Conservation (phyloP, 2,888 invertebrate species). For the Imbricaverruca yamaguchii region DNA sequence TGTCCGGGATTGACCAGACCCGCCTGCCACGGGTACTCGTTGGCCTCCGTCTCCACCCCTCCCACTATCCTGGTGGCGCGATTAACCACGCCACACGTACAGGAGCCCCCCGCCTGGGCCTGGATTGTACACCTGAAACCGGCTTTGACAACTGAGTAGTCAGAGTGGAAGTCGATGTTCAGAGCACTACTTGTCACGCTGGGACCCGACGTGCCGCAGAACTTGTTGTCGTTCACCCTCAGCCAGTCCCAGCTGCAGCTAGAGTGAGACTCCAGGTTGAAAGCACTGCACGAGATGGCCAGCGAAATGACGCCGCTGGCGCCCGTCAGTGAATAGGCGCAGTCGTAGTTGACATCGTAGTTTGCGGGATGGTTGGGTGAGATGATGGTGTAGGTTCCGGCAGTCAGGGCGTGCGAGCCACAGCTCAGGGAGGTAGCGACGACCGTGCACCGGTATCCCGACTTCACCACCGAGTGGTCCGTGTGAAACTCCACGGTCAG, state of each 20-base stretch:
- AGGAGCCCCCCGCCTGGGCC: too few species aligned
- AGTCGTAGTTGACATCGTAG: neutral
- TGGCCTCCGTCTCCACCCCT: too few species aligned
- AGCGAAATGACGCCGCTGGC: neutral
- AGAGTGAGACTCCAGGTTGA: neutral
- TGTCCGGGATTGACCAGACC: too few species aligned
- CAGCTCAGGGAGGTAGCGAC: neutral
- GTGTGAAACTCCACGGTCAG: neutral
- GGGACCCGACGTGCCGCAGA: neutral
- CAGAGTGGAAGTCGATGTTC: neutral
- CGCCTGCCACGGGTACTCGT: too few species aligned
- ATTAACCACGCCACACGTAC: too few species aligned
- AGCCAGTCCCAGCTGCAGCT: neutral
- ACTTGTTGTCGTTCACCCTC: neutral
- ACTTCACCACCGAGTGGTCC: neutral
- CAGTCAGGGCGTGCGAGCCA: neutral
- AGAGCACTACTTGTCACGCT: too few species aligned
- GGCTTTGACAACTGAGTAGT: neutral
- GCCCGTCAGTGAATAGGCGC: neutral
- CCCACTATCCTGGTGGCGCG: too few species aligned
- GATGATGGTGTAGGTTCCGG: neutral
- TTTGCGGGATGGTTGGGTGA: neutral
- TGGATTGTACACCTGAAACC: neutral
- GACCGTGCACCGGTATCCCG: constrained; percentile 6
- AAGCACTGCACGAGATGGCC: neutral